These are phyloP conservation scores for Puffinus mauretanicus DNA, from an alignment of 2,113 vertebrate species.

Conservation along the genomic window DNA sequence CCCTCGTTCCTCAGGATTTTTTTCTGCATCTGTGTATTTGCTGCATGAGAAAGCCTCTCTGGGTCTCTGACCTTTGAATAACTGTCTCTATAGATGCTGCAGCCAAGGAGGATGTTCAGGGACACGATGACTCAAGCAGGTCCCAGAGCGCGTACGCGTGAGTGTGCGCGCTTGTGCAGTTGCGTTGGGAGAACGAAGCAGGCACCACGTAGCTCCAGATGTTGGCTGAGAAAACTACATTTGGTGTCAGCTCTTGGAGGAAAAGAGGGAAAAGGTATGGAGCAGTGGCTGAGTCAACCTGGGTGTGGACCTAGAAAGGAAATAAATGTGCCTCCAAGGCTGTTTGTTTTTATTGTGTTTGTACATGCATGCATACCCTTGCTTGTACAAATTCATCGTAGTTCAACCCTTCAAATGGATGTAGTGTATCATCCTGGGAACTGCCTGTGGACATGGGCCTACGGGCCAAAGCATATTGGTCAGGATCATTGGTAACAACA, in stretches of 20 bases:
- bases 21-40: neutral
- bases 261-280: neutral
- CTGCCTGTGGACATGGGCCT: neutral
- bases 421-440: neutral
- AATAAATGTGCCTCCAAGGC: neutral
- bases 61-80: neutral
- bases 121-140: slow-evolving; percentile 6
- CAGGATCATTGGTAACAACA: neutral
- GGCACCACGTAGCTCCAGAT: neutral
- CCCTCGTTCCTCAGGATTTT: neutral
- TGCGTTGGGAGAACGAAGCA: neutral
- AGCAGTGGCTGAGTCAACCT: slow-evolving; percentile 9
- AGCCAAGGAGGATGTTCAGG: neutral
- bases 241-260: neutral
- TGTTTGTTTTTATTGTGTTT: neutral
- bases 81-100: neutral
- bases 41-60: neutral
- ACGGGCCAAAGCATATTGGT: neutral
- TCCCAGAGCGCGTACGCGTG: neutral
- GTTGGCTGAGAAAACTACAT: neutral
- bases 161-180: neutral
- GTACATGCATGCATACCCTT: rapidly evolving
- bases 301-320: slow-evolving; percentile 2
- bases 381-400: neutral
- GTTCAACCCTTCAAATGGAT: neutral